Evolutionary conservation across 2,888 invertebrate genomes (phyloP).

Genomic region (Pogonocherus hispidulus): DNA sequence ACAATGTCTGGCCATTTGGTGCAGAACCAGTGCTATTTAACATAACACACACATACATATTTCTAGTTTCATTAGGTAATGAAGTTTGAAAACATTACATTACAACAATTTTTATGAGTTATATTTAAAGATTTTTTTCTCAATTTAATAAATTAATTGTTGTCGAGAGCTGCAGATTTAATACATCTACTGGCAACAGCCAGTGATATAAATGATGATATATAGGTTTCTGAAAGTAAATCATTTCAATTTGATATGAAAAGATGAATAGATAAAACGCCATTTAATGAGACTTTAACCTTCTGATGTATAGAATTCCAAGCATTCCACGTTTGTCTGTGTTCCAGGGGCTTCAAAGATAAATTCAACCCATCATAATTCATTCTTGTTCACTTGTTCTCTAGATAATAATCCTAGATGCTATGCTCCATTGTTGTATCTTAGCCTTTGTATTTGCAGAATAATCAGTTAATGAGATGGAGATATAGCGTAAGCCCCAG

Average conservation of each 20-base stretch:
- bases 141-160: too few relatives aligned
- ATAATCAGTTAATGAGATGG: not conserved
- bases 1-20: too few relatives aligned
- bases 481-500: not conserved
- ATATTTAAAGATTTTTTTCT: too few relatives aligned
- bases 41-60: too few relatives aligned
- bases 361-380: not conserved
- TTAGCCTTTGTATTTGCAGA: not conserved
- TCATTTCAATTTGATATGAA: conserved; percentile 1
- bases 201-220: too few relatives aligned
- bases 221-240: not conserved
- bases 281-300: conserved; percentile 4
- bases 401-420: conserved; percentile 4
- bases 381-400: conserved; percentile 2
- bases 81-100: too few relatives aligned
- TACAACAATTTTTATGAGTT: too few relatives aligned
- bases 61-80: too few relatives aligned
- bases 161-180: too few relatives aligned
- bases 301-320: conserved; percentile 1
- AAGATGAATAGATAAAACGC: not conserved
- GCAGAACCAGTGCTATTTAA: too few relatives aligned
- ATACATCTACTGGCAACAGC: too few relatives aligned
- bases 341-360: not conserved
- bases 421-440: not conserved
- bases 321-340: not conserved